Evolutionary conservation across 2,888 invertebrate species (phyloP), one percentile per base, ranked within the genome.

Genomic region (Geotrupes spiniger): DNA sequence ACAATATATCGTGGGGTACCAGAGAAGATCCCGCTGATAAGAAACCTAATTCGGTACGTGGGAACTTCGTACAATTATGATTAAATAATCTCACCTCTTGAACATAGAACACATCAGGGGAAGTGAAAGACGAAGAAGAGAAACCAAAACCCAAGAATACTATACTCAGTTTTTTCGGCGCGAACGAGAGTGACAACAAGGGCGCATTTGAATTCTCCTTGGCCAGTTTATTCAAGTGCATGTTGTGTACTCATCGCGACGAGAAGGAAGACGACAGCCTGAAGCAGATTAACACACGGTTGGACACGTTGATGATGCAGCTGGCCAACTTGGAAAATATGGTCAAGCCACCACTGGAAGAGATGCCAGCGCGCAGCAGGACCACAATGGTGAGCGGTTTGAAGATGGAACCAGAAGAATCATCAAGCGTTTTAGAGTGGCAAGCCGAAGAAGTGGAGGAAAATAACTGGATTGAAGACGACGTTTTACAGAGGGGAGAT

Each of bases 1-100:
- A 96, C 70, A 89, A 92, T 63, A 89, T 96, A 2, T 85, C 89
- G 1, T 96, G 96, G 96, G 96, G 96, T 3, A 96, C 96, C 0
- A 77, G 96, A 51, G 96, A 95, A 70, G 85, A 80, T 38, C 77
- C 78, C 42, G 51, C 73, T 53, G 57, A 40, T 2, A 10, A 31
- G 9, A 42, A 46, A 28, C 83, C 82, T 2, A 60, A 84, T 85
- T 1, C 21, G 21, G 21, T 21, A 21, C 82, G 86, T 64, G 86
- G 87, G 62, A 82, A 21, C 6, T 21, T 21, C 3, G 21, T 21
- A n/a, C n/a, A n/a, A n/a, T n/a, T n/a, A n/a, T n/a, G n/a, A n/a
- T n/a, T n/a, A n/a, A n/a, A n/a, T n/a, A n/a, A n/a, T n/a, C n/a
- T n/a, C n/a, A n/a, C n/a, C n/a, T n/a, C n/a, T n/a, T 21, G 6